Evolutionary conservation across 2,113 vertebrate genomes (phyloP).

Genomic region (Balaenoptera acutorostrata): DNA sequence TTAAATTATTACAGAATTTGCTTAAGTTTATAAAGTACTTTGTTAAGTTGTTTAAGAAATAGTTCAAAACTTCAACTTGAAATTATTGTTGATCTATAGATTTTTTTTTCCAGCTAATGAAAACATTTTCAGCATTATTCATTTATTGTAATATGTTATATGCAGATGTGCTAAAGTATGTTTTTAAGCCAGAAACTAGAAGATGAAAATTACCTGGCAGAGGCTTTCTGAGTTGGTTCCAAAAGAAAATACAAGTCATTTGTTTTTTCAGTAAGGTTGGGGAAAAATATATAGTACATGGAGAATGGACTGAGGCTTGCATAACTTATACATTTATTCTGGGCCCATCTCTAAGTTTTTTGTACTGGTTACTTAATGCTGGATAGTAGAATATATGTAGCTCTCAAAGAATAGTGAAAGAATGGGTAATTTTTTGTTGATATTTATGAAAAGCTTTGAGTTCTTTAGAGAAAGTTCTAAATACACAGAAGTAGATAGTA

Average conservation of each 20-base stretch:
- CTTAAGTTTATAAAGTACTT: constrained; percentile 28
- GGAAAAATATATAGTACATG: background rate
- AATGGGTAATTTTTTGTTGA: background rate
- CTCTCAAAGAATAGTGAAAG: background rate
- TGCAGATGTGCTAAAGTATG: constrained; percentile 6
- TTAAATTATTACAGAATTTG: constrained; percentile 34
- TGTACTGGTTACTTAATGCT: constrained; percentile 10
- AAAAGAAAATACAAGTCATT: constrained; percentile 34
- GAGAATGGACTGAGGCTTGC: background rate
- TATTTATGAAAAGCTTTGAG: constrained; percentile 28
- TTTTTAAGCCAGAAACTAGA: constrained; percentile 25
- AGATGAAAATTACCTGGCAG: constrained; percentile 41
- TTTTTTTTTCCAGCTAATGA: background rate
- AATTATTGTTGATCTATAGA: constrained; percentile 35
- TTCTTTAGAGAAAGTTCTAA: constrained; percentile 33
- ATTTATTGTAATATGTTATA: constrained; percentile 20
- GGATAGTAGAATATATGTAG: background rate
- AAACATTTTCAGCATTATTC: constrained; percentile 27
- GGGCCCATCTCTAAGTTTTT: background rate
- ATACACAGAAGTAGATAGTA: background rate
- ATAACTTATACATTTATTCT: background rate
- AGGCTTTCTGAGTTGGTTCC: constrained; percentile 35
- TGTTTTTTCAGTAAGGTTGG: background rate
- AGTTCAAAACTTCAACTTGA: background rate
- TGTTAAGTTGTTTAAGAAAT: constrained; percentile 32